These are phyloP conservation scores for Channa argus DNA, from an alignment of 2,113 vertebrate genomes.

Conservation along the genomic window DNA sequence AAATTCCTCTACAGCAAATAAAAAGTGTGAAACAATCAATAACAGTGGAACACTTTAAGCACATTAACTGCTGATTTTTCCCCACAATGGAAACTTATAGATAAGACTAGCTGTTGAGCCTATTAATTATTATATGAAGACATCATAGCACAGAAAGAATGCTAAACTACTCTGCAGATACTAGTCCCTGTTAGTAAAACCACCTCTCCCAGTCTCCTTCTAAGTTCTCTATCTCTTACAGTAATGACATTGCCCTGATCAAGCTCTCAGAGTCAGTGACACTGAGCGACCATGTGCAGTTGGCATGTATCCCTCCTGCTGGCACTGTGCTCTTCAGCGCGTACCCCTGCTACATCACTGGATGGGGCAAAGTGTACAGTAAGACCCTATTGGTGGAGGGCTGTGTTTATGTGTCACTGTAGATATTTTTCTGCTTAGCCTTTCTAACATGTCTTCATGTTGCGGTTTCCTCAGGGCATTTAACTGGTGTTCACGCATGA, in stretches of 20 bases:
- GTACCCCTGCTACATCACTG: constrained; percentile 85
- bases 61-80: too few relatives aligned
- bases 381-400: constrained; percentile 42
- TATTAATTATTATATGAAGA: constrained; percentile 19
- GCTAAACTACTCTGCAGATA: not conserved
- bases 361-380: constrained; percentile 86
- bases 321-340: constrained; percentile 76
- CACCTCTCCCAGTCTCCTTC: constrained; percentile 2
- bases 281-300: constrained; percentile 77
- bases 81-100: not conserved
- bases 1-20: not conserved
- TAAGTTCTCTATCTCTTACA: constrained; percentile 42
- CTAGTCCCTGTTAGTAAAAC: constrained; percentile 3
- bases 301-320: constrained; percentile 80
- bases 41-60: not conserved
- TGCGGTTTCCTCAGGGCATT: constrained; percentile 3
- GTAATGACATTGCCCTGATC: constrained; percentile 85
- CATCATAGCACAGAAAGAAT: constrained; percentile 6
- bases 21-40: not conserved
- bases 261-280: constrained; percentile 83
- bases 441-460: constrained; percentile 5
- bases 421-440: not conserved
- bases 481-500: not conserved
- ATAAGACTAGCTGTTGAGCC: not conserved
- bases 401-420: not conserved